Evolutionary conservation across 2,113 vertebrate species (phyloP), one percentile per base, ranked within the genome.

Genomic region (Meriones unguiculatus): DNA sequence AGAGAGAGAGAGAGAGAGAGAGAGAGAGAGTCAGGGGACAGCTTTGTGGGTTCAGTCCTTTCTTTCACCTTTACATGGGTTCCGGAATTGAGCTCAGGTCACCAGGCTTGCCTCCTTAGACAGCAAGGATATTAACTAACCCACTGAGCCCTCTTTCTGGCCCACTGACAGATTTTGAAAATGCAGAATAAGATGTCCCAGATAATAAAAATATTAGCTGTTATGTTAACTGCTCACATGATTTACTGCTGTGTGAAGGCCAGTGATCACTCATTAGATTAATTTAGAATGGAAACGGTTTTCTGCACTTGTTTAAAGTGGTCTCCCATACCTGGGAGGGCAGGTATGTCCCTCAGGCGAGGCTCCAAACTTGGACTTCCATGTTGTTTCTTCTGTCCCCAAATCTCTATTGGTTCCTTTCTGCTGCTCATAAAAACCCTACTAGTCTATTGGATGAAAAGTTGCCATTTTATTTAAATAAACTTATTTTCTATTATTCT

Each of bases 261-360:
- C 54, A 46, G 6, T 22, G 38, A 67, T 90, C 70, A 24, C 30
- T 92, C 50, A 70, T 54, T 76, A 35, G 18, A 69, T 75, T 59
- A 59, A 20, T 82, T 93, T 76, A 93, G 78, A 89, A 54, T 86
- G 46, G 50, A 65, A 96, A 46, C 41, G 41, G 46, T 76, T 17
- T 46, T 46, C 73, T 76, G 7, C 17, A 10, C 20, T 11, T 2
- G n/a, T 38, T 8, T 46, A 46, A 46, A 46, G 41, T 46, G 41
- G 41, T 73, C n/a, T 18, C 70, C 38, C 17, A 2, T 38, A 10
- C n/a, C n/a, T 73, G n/a, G 70, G n/a, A 10, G 70, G 5, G 73
- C 24, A 76, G 38, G 73, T 12, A 25, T 76, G 41, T 46, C 38
- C n/a, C 41, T 35, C 4, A 76, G 73, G 41, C 73, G 46, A 25